A percentile compares a stretch with the other conserved stretches of the same genome.
These are phyloP conservation scores for Drosophila trapezifrons DNA, from an alignment of 1,140 invertebrate genomes.

Conservation along the genomic window DNA sequence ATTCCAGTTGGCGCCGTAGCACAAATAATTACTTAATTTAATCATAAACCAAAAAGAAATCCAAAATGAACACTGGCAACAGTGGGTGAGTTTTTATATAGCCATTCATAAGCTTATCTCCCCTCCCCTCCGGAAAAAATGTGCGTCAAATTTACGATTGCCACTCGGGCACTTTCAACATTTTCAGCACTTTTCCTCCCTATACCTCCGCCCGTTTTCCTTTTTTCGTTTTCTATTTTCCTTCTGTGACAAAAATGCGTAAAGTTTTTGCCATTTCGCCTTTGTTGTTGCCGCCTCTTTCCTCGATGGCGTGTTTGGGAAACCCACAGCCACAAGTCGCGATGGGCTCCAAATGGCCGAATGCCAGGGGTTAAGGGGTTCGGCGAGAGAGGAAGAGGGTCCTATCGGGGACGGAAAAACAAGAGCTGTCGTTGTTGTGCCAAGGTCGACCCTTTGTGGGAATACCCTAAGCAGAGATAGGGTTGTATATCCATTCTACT, in stretches of 20 bases:
- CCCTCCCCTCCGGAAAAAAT: constrained; percentile 24
- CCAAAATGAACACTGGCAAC: constrained; percentile 40
- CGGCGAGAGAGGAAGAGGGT: constrained; percentile 15
- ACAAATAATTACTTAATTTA: constrained; percentile 80
- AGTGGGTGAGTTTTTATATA: constrained; percentile 64
- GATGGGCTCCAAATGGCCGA: constrained; percentile 55
- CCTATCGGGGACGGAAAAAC: constrained; percentile 16
- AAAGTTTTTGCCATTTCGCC: constrained; percentile 60
- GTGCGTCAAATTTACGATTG: constrained; percentile 75
- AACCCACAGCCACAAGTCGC: constrained; percentile 55
- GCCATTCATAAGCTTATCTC: constrained; percentile 74
- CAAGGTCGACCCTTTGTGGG: constrained; percentile 43
- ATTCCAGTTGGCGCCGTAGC: constrained; percentile 59
- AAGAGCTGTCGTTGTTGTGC: constrained; percentile 32
- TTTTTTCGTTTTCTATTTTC: constrained; percentile 29
- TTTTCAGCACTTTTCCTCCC: constrained; percentile 61
- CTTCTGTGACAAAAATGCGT: constrained; percentile 58
- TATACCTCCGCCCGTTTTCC: background rate
- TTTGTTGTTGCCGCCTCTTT: constrained; percentile 37
- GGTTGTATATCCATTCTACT: background rate
- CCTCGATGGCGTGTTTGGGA: constrained; percentile 44
- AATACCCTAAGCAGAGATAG: constrained; percentile 19
- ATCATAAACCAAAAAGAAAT: constrained; percentile 67
- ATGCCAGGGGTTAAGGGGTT: constrained; percentile 27
- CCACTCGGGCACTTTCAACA: constrained; percentile 66